Conservation (phyloP, 2,113 vertebrate species). For the Urocynchramus pylzowi region DNA sequence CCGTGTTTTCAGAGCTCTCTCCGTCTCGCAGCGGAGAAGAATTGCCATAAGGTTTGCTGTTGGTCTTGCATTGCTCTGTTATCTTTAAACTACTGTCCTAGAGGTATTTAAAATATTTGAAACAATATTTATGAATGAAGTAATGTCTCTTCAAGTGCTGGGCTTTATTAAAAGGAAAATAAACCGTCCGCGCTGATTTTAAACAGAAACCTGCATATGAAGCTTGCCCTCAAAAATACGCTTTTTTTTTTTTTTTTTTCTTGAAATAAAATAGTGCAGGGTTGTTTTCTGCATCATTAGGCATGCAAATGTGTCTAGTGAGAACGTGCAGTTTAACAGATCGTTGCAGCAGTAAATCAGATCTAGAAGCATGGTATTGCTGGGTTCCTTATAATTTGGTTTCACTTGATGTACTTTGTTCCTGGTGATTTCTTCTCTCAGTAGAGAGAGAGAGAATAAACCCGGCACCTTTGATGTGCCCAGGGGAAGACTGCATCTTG, state of each 20-base stretch:
- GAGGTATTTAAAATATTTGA: constrained; percentile 63
- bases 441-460: background rate
- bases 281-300: constrained; percentile 66
- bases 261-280: background rate
- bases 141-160: constrained; percentile 53
- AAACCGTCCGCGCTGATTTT: constrained; percentile 9
- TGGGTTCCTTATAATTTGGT: constrained; percentile 6
- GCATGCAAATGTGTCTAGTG: constrained; percentile 50
- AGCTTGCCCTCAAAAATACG: background rate
- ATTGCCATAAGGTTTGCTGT: background rate
- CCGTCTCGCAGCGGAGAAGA: background rate
- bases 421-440: background rate
- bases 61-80: constrained; percentile 14
- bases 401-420: constrained; percentile 45
- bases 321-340: constrained; percentile 52
- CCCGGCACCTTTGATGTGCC: constrained; percentile 33
- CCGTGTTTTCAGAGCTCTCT: background rate
- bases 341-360: constrained; percentile 45
- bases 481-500: constrained; percentile 25
- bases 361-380: background rate
- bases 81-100: constrained; percentile 60
- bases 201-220: constrained; percentile 27
- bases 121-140: constrained; percentile 69
- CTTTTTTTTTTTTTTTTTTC: background rate
- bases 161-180: constrained; percentile 57